Percentiles rank a stretch among this genome's conserved stretches.
Evolutionary conservation across 1,140 invertebrate species (phyloP).

Genomic region (Pachyrhynchus sulphureomaculatus): DNA sequence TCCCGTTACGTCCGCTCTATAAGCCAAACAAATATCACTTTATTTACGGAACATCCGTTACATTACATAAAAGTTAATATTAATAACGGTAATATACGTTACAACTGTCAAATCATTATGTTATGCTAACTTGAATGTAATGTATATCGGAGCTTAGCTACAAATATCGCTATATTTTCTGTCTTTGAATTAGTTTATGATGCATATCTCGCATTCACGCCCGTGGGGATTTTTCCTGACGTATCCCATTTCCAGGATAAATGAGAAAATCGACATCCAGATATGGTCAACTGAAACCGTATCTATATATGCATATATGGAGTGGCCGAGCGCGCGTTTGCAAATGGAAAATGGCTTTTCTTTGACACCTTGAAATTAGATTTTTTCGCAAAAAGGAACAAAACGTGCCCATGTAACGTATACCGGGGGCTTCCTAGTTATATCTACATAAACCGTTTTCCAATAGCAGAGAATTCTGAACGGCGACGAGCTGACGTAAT

Average conservation of each 20-base stretch:
- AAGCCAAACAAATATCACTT: too few relatives aligned
- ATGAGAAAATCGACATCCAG: slow-evolving; percentile 36
- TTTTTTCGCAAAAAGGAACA: slow-evolving; percentile 50
- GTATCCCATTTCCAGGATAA: slow-evolving; percentile 35
- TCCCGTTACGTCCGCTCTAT: too few relatives aligned
- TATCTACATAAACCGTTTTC: slow-evolving; percentile 4
- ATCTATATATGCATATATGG: slow-evolving; percentile 50
- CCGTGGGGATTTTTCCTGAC: slow-evolving; percentile 30
- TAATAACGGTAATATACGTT: too few relatives aligned
- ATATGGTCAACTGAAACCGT: slow-evolving; percentile 45
- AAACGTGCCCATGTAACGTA: slow-evolving; percentile 29
- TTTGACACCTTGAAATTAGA: slow-evolving; percentile 55
- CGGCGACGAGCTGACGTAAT: too few relatives aligned
- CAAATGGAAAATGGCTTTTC: slow-evolving; percentile 52
- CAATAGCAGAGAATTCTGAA: not conserved
- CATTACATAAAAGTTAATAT: too few relatives aligned
- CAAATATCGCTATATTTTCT: slow-evolving; percentile 1
- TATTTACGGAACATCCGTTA: too few relatives aligned
- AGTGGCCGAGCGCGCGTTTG: slow-evolving; percentile 39
- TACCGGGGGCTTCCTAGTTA: not conserved
- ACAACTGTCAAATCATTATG: too few relatives aligned
- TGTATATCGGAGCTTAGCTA: too few relatives aligned
- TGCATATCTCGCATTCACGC: slow-evolving; percentile 26
- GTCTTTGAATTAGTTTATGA: slow-evolving; percentile 22
- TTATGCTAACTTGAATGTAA: too few relatives aligned